Evolutionary conservation across 1,140 invertebrate genomes (phyloP), one percentile per base, ranked within the genome.

Genomic region (Gryon sp.): DNA sequence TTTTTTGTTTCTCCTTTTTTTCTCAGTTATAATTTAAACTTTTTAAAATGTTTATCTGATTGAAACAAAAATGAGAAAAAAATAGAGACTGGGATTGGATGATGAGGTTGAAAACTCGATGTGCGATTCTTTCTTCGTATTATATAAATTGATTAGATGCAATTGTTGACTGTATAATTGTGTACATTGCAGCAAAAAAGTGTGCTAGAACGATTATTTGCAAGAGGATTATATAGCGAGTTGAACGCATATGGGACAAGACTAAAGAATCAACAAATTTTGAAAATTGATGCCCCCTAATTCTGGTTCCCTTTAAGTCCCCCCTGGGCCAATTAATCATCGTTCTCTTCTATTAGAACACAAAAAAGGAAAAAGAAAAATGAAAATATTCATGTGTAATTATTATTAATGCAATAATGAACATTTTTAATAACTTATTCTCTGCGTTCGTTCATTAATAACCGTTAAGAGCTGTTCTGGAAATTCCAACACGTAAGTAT

Each of bases 381-480:
- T n/a, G 7, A 69, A 81, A 85, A 73, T 83, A 82, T 83, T 86
- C 82, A 84, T 84, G 78, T 87, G 82, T 88, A 86, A 88, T 86
- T 87, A 86, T 80, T 81, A 80, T 84, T 80, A 76, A 70, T 76
- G 82, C 84, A 84, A 86, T 87, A 83, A 86, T 85, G 81, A 86
- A 85, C 83, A 84, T 86, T 86, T 87, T 88, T 83, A 84, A 84
- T 84, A 87, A 88, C 81, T 85, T 86, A 84, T 83, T 86, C 84
- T 88, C 83, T 88, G 85, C 80, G 86, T 88, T 87, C 82, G 85
- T 88, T 88, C 85, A 86, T 88, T 84, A 81, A 53, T 45, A 26
- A 36, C 62, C 7, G 1, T 28, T n/a, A n/a, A n/a, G 22, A n/a
- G 26, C 26, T 28, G 26, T 28, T 28, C n/a, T 28, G 26, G 7